A percentile compares a stretch with the other conserved stretches of the same genome.
Conservation (phyloP, 2,113 vertebrate species). For the Stegostoma tigrinum region DNA sequence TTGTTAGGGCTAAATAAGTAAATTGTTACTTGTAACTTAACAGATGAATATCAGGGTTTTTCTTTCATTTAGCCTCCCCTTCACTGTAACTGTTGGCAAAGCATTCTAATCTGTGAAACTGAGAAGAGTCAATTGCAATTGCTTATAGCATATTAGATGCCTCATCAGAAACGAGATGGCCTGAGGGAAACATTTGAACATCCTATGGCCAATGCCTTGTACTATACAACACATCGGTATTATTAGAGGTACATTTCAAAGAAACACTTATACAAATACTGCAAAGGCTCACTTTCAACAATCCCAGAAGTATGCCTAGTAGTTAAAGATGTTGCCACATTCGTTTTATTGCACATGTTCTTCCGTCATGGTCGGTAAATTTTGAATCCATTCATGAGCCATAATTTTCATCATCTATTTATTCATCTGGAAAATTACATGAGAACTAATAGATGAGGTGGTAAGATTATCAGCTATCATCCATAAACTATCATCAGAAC, state of each 20-base stretch:
- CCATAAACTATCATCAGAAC: not conserved
- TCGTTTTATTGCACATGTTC: not conserved
- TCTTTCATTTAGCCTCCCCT: too few species aligned
- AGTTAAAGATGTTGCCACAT: not conserved
- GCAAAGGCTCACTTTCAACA: not conserved
- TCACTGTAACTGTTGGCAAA: not conserved
- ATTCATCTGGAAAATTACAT: not conserved
- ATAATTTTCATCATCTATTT: not conserved
- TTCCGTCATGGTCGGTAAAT: not conserved
- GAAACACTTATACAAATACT: not conserved
- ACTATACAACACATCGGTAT: not conserved
- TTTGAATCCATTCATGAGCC: not conserved
- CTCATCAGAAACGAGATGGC: not conserved
- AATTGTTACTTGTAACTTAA: too few species aligned
- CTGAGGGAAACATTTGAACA: not conserved
- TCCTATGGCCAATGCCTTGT: not conserved
- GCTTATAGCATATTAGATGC: not conserved
- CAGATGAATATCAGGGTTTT: too few species aligned
- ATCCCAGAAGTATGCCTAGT: not conserved
- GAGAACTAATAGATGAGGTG: not conserved
- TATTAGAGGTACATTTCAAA: not conserved
- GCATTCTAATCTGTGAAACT: not conserved
- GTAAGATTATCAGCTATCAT: not conserved
- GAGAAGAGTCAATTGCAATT: too few species aligned
- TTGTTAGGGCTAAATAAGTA: too few species aligned